Conservation (phyloP, 2,888 invertebrate genomes). For the Siphonodentalium dalli region DNA sequence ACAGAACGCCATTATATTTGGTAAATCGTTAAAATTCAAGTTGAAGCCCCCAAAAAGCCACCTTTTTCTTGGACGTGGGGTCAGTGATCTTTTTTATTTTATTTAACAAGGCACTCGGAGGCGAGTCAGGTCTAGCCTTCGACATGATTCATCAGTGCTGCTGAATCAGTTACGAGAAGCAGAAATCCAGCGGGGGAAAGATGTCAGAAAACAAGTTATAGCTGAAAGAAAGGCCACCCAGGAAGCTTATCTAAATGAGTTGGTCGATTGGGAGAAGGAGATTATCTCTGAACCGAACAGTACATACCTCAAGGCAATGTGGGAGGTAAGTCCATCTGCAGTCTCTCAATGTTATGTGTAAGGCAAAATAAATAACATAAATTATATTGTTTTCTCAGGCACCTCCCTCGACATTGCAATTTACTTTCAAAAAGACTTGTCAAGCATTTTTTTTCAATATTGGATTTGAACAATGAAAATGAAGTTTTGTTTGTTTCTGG, state of each 20-base stretch:
- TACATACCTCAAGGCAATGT: constrained; percentile 68
- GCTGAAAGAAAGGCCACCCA: constrained; percentile 63
- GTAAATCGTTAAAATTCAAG: neutral
- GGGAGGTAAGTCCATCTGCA: constrained; percentile 68
- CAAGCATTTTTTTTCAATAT: no score
- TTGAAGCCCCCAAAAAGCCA: no score
- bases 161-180: constrained; percentile 63
- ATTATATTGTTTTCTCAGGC: neutral
- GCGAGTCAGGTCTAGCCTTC: constrained; percentile 40
- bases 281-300: constrained; percentile 62
- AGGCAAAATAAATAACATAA: neutral
- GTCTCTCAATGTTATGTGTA: neutral
- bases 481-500: no score
- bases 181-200: constrained; percentile 58
- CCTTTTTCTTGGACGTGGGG: no score
- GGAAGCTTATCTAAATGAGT: constrained; percentile 64
- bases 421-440: no score
- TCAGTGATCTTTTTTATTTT: no score
- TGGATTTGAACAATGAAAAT: no score
- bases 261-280: constrained; percentile 68
- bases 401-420: no score
- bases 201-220: constrained; percentile 53
- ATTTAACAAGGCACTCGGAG: constrained; percentile 44
- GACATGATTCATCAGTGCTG: constrained; percentile 57
- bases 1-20: neutral